A percentile compares a stretch with the other conserved stretches of the same genome.
These are phyloP conservation scores for Leptinotarsa haldemani DNA, from an alignment of 2,888 invertebrate genomes.

Conservation along the genomic window DNA sequence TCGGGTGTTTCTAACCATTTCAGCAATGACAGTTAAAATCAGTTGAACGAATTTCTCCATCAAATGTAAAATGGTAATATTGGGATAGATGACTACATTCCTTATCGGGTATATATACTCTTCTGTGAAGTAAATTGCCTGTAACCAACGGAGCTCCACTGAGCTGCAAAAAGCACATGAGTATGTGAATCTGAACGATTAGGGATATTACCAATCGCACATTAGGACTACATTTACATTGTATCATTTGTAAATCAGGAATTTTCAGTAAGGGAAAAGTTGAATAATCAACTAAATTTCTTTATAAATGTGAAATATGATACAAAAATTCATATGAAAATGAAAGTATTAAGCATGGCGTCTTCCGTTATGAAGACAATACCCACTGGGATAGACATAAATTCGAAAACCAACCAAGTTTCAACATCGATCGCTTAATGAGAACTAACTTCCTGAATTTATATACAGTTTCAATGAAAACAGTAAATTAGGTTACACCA, in stretches of 20 bases:
- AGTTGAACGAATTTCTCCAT: constrained; percentile 13
- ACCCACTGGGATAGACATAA: too few relatives aligned
- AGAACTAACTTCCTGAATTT: too few relatives aligned
- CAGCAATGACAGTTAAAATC: constrained; percentile 3
- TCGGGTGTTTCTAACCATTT: constrained; percentile 21
- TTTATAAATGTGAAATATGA: too few relatives aligned
- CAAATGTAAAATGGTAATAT: background rate
- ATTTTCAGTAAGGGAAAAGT: background rate
- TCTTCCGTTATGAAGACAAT: too few relatives aligned
- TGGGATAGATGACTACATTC: background rate
- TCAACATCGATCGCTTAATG: too few relatives aligned
- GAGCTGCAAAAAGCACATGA: background rate
- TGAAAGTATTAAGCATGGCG: too few relatives aligned
- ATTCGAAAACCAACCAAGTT: too few relatives aligned
- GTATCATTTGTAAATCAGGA: background rate
- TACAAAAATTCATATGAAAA: too few relatives aligned
- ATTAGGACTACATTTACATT: background rate
- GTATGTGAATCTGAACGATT: background rate
- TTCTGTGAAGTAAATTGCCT: background rate
- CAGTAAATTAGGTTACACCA: too few relatives aligned
- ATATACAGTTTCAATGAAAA: too few relatives aligned
- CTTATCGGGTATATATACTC: background rate
- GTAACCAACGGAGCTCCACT: background rate
- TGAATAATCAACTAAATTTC: too few relatives aligned
- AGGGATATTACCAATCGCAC: background rate